Conservation (phyloP, 2,797 vertebrate species). For the Acipenser transmontanus region DNA sequence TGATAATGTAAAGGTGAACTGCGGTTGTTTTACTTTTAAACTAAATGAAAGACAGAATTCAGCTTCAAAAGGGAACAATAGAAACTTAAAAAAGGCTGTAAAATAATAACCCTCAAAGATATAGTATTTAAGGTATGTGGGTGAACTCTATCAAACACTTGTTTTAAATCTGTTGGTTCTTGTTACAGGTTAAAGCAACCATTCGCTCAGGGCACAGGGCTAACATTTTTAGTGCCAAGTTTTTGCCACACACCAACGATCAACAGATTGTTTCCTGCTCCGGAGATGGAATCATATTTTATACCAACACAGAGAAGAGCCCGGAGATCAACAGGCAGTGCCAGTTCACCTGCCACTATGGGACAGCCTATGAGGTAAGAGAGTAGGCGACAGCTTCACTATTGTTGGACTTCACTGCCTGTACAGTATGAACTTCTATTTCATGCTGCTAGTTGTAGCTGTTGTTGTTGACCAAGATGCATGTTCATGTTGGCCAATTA, state of each 20-base stretch:
- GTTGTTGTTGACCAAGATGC: too few species aligned
- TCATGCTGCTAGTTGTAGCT: too few species aligned
- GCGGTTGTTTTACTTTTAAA: too few species aligned
- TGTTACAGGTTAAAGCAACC: conserved; percentile 80
- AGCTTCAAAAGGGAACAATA: neutral
- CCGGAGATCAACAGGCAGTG: conserved; percentile 88
- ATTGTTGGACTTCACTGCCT: too few species aligned
- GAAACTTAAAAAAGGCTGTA: neutral
- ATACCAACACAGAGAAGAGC: conserved; percentile 90
- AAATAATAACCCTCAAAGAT: neutral
- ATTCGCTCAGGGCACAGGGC: conserved; percentile 94
- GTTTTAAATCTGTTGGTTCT: neutral
- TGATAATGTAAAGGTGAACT: too few species aligned
- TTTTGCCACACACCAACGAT: conserved; percentile 90
- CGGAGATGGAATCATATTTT: conserved; percentile 94
- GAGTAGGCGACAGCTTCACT: neutral
- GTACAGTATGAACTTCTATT: too few species aligned
- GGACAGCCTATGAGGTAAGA: conserved; percentile 93
- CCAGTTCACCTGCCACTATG: conserved; percentile 95
- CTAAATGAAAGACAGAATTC: too few species aligned
- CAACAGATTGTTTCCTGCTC: conserved; percentile 96
- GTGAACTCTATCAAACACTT: too few species aligned
- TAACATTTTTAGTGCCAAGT: conserved; percentile 98
- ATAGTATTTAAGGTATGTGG: too few species aligned
- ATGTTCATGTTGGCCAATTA: too few species aligned